phyloP scores from a whole-genome alignment of 1,140 invertebrate species.

The Adelges cooleyi region DNA sequence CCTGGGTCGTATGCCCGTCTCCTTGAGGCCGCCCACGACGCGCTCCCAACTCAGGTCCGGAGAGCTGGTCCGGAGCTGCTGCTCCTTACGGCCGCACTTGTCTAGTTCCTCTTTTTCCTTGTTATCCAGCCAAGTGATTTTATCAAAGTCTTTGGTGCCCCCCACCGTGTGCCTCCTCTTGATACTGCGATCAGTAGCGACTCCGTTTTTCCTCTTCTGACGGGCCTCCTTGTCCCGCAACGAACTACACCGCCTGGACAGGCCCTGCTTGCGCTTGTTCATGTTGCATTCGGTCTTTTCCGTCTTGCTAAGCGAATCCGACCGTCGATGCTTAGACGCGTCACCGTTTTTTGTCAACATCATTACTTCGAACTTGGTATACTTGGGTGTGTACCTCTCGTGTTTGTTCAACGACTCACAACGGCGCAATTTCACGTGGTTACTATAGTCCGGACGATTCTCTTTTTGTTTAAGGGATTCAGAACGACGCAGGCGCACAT shows the following conservation, averaged over 20 bases:
- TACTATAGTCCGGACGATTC: slow-evolving; percentile 36
- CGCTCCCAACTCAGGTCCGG: slow-evolving; percentile 47
- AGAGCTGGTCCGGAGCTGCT: slow-evolving; percentile 47
- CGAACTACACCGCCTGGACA: slow-evolving; percentile 30
- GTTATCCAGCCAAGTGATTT: slow-evolving; percentile 49
- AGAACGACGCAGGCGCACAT: slow-evolving; percentile 42
- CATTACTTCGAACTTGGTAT: slow-evolving; percentile 30
- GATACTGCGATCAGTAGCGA: slow-evolving; percentile 45
- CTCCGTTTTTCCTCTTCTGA: slow-evolving; percentile 59
- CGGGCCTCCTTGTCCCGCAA: slow-evolving; percentile 42
- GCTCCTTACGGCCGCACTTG: slow-evolving; percentile 42
- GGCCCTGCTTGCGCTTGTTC: slow-evolving; percentile 54
- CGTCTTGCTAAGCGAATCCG: slow-evolving; percentile 59
- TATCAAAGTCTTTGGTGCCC: slow-evolving; percentile 72
- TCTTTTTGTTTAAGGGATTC: slow-evolving; percentile 49
- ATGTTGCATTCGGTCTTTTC: slow-evolving; percentile 73
- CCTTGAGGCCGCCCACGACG: slow-evolving; percentile 42
- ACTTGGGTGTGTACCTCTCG: slow-evolving; percentile 27
- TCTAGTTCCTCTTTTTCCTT: slow-evolving; percentile 43
- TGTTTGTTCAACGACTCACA: slow-evolving; percentile 41
- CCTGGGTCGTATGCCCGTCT: slow-evolving; percentile 46
- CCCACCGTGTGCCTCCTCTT: slow-evolving; percentile 84
- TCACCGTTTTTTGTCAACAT: slow-evolving; percentile 31
- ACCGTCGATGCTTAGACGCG: slow-evolving; percentile 44
- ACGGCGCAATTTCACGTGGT: slow-evolving; percentile 34